A percentile compares a stretch with the other conserved stretches of the same genome.
Evolutionary conservation across 2,113 vertebrate genomes (phyloP).

Genomic region (Siniperca chuatsi): DNA sequence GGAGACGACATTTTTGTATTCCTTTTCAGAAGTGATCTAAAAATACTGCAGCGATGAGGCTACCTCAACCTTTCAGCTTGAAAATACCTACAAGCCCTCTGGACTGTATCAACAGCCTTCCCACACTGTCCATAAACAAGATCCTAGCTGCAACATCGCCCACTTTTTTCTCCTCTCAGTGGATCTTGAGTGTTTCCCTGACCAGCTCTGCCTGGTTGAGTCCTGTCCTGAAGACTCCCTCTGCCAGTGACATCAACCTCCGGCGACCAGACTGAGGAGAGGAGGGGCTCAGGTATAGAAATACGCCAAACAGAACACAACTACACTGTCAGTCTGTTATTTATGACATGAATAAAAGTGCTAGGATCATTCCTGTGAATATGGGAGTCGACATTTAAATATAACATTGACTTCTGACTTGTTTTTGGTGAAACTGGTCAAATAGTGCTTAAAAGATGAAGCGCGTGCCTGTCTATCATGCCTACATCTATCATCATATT

Average conservation of each 20-base stretch:
- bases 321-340: not conserved
- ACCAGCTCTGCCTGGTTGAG: slow-evolving; percentile 55
- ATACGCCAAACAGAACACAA: not conserved
- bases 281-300: slow-evolving; percentile 70
- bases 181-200: slow-evolving; percentile 25
- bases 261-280: slow-evolving; percentile 47
- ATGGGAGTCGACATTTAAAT: rapidly evolving
- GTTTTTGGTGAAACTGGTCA: not conserved
- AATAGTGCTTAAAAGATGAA: not conserved
- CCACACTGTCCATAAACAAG: slow-evolving; percentile 65
- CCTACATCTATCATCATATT: slow-evolving; percentile 17
- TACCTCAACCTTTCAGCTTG: slow-evolving; percentile 52
- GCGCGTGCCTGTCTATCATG: slow-evolving; percentile 19
- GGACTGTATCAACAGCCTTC: slow-evolving; percentile 65
- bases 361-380: not conserved
- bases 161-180: slow-evolving; percentile 45
- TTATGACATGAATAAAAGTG: not conserved
- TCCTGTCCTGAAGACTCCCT: slow-evolving; percentile 75
- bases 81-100: slow-evolving; percentile 50
- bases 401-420: not conserved
- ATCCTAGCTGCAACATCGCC: slow-evolving; percentile 69
- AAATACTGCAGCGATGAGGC: slow-evolving; percentile 77
- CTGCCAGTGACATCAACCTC: slow-evolving; percentile 73
- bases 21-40: slow-evolving; percentile 76
- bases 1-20: slow-evolving; percentile 94